Evolutionary conservation across 2,797 vertebrate genomes (phyloP).

Genomic region (Silurus lanzhouensis): DNA sequence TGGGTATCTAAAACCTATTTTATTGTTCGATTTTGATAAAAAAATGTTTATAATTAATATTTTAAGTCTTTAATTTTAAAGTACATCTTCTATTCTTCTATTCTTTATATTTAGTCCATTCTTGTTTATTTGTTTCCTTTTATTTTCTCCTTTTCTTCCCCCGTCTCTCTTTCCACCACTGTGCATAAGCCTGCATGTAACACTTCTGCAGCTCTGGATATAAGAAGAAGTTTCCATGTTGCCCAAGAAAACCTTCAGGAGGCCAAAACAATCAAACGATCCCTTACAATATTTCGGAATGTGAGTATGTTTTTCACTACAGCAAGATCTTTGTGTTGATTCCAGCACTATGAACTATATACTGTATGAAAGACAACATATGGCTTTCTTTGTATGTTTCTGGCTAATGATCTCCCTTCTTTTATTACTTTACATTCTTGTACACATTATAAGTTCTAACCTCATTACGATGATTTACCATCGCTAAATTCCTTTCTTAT

Average conservation of each 20-base stretch:
- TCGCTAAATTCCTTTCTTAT: background rate
- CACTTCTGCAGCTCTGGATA: slow-evolving; percentile 39
- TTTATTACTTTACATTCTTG: background rate
- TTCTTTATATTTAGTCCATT: no score
- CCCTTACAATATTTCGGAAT: slow-evolving; percentile 64
- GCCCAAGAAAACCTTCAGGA: slow-evolving; percentile 58
- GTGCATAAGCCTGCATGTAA: slow-evolving; percentile 27
- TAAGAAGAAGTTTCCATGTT: slow-evolving; percentile 53
- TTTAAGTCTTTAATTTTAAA: no score
- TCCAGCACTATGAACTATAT: background rate
- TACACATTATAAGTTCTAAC: background rate
- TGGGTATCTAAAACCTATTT: background rate
- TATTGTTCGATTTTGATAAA: background rate
- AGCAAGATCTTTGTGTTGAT: background rate
- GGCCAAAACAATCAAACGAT: slow-evolving; percentile 62
- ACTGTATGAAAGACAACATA: background rate
- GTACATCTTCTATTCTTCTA: no score
- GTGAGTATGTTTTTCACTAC: slow-evolving; percentile 48
- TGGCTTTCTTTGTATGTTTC: background rate
- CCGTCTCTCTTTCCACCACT: background rate
- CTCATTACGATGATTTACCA: background rate
- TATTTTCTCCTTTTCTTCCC: background rate
- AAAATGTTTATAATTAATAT: background rate
- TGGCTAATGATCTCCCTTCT: background rate
- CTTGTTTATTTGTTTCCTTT: background rate